Conservation (phyloP, 2,113 vertebrate genomes). For the Stercorarius parasiticus region DNA sequence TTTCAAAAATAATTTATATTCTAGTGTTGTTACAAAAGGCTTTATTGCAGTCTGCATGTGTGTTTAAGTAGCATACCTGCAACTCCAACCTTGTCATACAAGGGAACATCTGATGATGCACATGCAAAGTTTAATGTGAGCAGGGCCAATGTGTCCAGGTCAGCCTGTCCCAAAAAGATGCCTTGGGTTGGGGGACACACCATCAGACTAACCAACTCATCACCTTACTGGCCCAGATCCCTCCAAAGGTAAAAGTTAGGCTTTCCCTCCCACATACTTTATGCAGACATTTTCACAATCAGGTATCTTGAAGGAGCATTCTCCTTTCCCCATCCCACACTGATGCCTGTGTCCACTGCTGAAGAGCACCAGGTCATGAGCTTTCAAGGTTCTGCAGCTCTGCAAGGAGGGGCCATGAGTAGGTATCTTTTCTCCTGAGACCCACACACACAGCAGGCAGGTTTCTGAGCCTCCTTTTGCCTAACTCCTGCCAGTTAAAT, state of each 20-base stretch:
- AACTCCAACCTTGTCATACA: neutral
- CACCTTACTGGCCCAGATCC: neutral
- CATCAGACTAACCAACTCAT: neutral
- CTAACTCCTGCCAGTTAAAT: neutral
- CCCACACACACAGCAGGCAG: neutral
- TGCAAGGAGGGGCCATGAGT: neutral
- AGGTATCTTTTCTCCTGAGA: neutral
- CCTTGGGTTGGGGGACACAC: neutral
- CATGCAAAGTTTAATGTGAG: neutral
- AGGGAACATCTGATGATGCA: neutral
- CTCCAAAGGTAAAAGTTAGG: neutral
- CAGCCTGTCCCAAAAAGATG: neutral
- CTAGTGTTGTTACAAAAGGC: neutral
- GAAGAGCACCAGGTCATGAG: neutral
- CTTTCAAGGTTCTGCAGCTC: neutral
- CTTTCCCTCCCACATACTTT: neutral
- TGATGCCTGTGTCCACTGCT: neutral
- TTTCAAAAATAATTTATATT: neutral
- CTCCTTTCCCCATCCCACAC: neutral
- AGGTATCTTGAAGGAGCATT: neutral
- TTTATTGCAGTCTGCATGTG: neutral
- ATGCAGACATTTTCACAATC: neutral
- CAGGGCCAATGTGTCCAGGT: neutral
- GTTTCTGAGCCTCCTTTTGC: neutral
- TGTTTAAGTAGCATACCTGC: neutral